Conservation (phyloP, 1,140 invertebrate genomes). For the Ostrea denselamellosa region DNA sequence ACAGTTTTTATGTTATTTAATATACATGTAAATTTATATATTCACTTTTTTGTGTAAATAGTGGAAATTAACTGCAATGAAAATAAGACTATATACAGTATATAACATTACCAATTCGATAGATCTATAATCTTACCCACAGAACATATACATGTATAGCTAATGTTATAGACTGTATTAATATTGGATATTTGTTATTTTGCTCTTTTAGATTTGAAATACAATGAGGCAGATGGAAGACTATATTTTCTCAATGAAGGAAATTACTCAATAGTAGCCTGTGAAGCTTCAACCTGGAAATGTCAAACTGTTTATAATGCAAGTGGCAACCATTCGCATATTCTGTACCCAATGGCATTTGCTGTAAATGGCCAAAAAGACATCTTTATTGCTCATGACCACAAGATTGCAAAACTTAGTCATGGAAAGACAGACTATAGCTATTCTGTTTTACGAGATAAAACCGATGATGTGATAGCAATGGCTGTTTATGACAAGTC, state of each 20-base stretch:
- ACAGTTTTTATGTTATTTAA: too few relatives aligned
- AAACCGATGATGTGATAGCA: slow-evolving; percentile 84
- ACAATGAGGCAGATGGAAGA: slow-evolving; percentile 56
- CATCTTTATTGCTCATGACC: slow-evolving; percentile 81
- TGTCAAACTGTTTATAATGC: slow-evolving; percentile 81
- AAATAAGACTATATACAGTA: background rate
- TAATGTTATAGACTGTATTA: too few relatives aligned
- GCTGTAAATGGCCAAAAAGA: slow-evolving; percentile 81
- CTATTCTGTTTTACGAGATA: slow-evolving; percentile 80
- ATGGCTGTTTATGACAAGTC: slow-evolving; percentile 86
- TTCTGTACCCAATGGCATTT: slow-evolving; percentile 82
- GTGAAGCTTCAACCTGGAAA: background rate
- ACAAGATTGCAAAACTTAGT: slow-evolving; percentile 82
- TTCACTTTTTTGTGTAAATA: background rate
- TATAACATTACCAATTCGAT: background rate
- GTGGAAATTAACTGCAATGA: background rate
- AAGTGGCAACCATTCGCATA: slow-evolving; percentile 80
- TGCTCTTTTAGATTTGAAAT: slow-evolving; percentile 77
- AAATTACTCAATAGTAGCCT: slow-evolving; percentile 15
- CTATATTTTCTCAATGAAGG: slow-evolving; percentile 18
- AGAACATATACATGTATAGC: too few relatives aligned
- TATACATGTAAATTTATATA: too few relatives aligned
- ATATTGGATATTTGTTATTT: background rate
- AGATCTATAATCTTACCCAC: background rate
- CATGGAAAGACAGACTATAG: slow-evolving; percentile 77